A percentile compares a stretch with the other conserved stretches of the same genome.
Evolutionary conservation across 2,113 vertebrate species (phyloP).

Genomic region (Malurus alboscapulatus): DNA sequence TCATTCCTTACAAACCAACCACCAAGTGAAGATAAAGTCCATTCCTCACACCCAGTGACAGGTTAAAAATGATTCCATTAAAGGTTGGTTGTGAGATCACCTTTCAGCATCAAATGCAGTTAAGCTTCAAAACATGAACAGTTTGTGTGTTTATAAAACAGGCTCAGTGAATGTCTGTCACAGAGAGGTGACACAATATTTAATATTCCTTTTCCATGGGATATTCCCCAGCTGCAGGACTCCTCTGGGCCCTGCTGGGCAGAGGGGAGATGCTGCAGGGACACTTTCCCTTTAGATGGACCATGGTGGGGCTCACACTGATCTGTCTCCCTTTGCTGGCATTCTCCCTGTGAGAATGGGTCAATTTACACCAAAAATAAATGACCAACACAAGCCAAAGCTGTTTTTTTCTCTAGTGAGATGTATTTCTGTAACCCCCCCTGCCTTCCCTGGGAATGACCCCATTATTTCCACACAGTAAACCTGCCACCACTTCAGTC

Average conservation of each 20-base stretch:
- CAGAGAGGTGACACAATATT: background rate
- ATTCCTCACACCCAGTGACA: background rate
- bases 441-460: background rate
- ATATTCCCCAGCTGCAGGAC: background rate
- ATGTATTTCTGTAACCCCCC: background rate
- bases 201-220: background rate
- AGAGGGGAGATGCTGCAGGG: background rate
- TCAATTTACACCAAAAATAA: background rate
- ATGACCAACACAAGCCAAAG: background rate
- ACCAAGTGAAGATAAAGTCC: background rate
- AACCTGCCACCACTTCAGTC: background rate
- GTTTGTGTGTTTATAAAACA: background rate
- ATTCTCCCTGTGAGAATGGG: background rate
- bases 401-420: background rate
- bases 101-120: background rate
- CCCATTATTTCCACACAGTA: background rate
- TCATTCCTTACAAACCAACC: background rate
- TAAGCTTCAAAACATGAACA: background rate
- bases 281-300: background rate
- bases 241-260: background rate
- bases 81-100: background rate
- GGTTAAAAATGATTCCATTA: background rate
- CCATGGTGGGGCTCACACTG: background rate
- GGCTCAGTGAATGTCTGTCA: background rate
- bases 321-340: background rate